phyloP scores from a whole-genome alignment of 2,888 invertebrate species.

The Meteorus colon region DNA sequence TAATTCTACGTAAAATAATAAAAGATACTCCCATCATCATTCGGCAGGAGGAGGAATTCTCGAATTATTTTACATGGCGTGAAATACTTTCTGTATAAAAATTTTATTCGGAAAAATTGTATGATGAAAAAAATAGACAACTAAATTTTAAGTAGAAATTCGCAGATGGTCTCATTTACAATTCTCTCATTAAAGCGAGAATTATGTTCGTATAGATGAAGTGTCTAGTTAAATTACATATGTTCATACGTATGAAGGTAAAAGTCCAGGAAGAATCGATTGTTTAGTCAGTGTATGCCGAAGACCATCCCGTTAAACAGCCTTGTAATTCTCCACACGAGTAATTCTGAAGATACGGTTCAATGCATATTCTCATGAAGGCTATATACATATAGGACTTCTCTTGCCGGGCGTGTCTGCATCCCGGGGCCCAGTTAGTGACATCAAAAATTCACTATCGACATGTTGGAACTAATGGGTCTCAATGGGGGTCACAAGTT shows the following conservation, averaged over 20 bases:
- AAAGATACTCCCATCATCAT: too few relatives aligned
- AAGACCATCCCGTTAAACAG: slow-evolving; percentile 25
- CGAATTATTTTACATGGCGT: too few relatives aligned
- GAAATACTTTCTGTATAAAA: too few relatives aligned
- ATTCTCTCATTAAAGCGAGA: not conserved
- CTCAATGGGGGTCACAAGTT: slow-evolving; percentile 24
- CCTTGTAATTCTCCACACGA: slow-evolving; percentile 38
- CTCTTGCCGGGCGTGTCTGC: slow-evolving; percentile 9
- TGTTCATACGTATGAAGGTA: not conserved
- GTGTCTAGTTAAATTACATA: not conserved
- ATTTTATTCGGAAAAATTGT: not conserved
- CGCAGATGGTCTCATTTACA: not conserved
- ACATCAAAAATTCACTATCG: slow-evolving; percentile 35
- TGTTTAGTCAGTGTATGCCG: slow-evolving; percentile 29
- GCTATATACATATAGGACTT: not conserved
- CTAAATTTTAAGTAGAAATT: too few relatives aligned
- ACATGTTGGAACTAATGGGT: slow-evolving; percentile 38
- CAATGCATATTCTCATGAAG: slow-evolving; percentile 24
- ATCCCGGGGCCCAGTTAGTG: not conserved
- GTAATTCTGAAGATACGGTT: slow-evolving; percentile 37
- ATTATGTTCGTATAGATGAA: not conserved
- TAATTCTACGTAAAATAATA: not conserved
- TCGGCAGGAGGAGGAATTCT: too few relatives aligned
- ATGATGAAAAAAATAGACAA: too few relatives aligned
- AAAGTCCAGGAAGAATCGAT: slow-evolving; percentile 6